Conservation (phyloP, 1,140 invertebrate species). For the Ladona fulva region DNA sequence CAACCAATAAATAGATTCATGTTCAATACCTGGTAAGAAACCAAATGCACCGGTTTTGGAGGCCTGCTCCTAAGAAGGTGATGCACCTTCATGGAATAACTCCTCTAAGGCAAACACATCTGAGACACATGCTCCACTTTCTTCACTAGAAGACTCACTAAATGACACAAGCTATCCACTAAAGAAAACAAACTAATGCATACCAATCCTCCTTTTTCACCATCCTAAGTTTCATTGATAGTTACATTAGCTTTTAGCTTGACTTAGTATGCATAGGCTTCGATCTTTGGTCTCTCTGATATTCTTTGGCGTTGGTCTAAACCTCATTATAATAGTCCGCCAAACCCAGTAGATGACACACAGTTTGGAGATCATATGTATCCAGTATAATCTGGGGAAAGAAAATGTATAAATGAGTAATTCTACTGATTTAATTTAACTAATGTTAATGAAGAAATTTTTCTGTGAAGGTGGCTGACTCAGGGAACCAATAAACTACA, state of each 20-base stretch:
- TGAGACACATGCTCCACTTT: neutral
- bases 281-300: neutral
- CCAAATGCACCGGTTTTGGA: constrained; percentile 7
- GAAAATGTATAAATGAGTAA: too few relatives aligned
- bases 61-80: constrained; percentile 1
- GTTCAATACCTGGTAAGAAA: constrained; percentile 2
- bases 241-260: constrained; percentile 6
- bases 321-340: neutral
- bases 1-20: constrained; percentile 10
- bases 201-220: neutral
- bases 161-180: constrained; percentile 2
- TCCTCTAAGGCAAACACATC: constrained; percentile 8
- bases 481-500: too few relatives aligned
- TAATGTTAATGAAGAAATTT: too few relatives aligned
- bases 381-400: neutral
- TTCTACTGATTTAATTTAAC: too few relatives aligned
- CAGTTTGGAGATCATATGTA: neutral
- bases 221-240: neutral
- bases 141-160: constrained; percentile 9
- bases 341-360: neutral
- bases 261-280: neutral
- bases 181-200: constrained; percentile 7
- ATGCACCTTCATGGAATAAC: neutral
- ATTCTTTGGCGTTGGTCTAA: neutral
- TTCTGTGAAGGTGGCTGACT: too few relatives aligned